Conservation (phyloP, 2,888 invertebrate species). For the Julus scandinavius region DNA sequence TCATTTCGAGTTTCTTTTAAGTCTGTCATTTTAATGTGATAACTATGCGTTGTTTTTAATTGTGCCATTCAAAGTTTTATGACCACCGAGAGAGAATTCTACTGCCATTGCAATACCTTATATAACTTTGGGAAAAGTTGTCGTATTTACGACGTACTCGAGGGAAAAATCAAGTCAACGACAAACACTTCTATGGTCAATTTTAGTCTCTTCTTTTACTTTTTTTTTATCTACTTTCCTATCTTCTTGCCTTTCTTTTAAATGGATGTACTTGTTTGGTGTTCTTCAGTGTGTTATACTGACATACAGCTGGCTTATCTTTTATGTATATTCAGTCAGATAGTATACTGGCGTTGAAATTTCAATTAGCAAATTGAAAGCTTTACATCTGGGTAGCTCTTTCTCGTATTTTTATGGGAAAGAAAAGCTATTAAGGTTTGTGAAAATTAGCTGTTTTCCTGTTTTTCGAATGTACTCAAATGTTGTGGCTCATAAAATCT, state of each 20-base stretch:
- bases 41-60: too few species aligned
- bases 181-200: neutral
- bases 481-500: neutral
- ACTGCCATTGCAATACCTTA: too few species aligned
- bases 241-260: neutral
- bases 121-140: too few species aligned
- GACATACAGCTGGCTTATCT: neutral
- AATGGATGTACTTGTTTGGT: too few species aligned
- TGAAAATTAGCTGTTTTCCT: neutral
- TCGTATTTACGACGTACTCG: too few species aligned
- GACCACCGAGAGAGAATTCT: too few species aligned
- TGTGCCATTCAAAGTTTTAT: too few species aligned
- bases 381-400: neutral
- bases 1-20: too few species aligned
- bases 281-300: too few species aligned
- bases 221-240: neutral
- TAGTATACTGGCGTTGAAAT: neutral
- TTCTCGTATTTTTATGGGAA: neutral
- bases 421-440: neutral
- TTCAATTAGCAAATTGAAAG: neutral
- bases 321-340: neutral
- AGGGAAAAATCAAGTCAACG: too few species aligned
- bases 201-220: neutral
- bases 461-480: neutral
- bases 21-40: too few species aligned